phyloP scores from a whole-genome alignment of 1,140 invertebrate species.

The Melipona quadrifasciata region DNA sequence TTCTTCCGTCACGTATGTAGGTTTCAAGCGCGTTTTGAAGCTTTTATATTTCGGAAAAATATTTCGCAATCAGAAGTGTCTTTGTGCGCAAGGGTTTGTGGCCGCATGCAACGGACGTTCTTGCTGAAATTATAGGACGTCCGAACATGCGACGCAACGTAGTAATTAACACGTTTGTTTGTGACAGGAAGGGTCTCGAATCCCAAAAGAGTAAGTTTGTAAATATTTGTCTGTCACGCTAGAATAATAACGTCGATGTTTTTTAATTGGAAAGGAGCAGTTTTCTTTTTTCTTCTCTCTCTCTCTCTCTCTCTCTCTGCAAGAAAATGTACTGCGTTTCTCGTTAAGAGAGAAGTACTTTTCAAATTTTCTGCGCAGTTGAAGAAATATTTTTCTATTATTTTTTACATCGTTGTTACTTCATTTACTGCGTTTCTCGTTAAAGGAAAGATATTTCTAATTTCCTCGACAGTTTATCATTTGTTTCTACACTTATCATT shows the following conservation, averaged over 20 bases:
- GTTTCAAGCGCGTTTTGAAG: not conserved
- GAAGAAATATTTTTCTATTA: too few relatives aligned
- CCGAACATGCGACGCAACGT: too few relatives aligned
- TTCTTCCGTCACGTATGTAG: not conserved
- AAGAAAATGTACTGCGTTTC: not conserved
- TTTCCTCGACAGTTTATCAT: too few relatives aligned
- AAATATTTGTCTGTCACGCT: not conserved
- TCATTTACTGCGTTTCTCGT: too few relatives aligned
- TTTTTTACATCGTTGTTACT: too few relatives aligned
- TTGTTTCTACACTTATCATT: too few relatives aligned
- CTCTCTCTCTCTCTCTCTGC: too few relatives aligned
- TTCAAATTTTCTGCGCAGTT: too few relatives aligned
- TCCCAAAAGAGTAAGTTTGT: not conserved
- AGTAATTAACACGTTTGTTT: conserved; percentile 15
- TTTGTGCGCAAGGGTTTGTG: not conserved
- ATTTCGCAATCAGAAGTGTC: not conserved
- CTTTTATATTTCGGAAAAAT: not conserved
- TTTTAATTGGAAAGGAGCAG: not conserved
- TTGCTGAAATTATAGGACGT: conserved; percentile 1
- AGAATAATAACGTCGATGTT: not conserved
- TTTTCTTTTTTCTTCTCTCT: not conserved
- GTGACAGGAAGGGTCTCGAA: not conserved
- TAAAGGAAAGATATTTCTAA: too few relatives aligned
- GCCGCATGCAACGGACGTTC: too few relatives aligned
- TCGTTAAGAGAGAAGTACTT: too few relatives aligned